Evolutionary conservation across 2,113 vertebrate genomes (phyloP).

Genomic region (Gila orcuttii): DNA sequence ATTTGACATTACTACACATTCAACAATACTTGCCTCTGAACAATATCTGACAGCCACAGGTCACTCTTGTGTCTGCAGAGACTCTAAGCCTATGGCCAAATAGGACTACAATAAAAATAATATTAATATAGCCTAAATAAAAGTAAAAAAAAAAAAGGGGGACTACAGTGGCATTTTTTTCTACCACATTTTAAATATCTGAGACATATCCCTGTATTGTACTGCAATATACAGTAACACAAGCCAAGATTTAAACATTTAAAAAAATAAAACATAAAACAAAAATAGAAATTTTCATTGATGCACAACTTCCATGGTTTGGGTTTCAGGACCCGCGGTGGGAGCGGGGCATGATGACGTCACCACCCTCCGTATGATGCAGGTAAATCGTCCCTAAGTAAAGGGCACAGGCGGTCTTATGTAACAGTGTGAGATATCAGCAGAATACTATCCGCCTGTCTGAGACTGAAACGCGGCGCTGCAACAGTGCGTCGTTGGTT

Average conservation of each 20-base stretch:
- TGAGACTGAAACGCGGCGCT: neutral
- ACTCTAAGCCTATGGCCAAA: neutral
- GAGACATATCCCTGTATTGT: neutral
- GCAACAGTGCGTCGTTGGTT: neutral
- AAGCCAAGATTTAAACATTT: neutral
- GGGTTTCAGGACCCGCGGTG: neutral
- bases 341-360: neutral
- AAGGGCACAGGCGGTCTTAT: neutral
- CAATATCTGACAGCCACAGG: neutral
- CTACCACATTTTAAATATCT: neutral
- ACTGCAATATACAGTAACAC: neutral
- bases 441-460: neutral
- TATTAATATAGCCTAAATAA: neutral
- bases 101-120: neutral
- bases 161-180: neutral
- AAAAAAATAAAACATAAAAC: neutral
- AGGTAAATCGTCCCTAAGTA: conserved; percentile 15
- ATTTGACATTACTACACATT: neutral
- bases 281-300: too few species aligned
- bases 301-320: neutral
- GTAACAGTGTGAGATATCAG: neutral
- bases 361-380: neutral
- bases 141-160: neutral
- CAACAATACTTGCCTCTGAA: neutral
- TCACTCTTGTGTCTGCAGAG: neutral